These are phyloP conservation scores for Chaetodon auriga DNA, from an alignment of 2,113 vertebrate species.

Conservation along the genomic window DNA sequence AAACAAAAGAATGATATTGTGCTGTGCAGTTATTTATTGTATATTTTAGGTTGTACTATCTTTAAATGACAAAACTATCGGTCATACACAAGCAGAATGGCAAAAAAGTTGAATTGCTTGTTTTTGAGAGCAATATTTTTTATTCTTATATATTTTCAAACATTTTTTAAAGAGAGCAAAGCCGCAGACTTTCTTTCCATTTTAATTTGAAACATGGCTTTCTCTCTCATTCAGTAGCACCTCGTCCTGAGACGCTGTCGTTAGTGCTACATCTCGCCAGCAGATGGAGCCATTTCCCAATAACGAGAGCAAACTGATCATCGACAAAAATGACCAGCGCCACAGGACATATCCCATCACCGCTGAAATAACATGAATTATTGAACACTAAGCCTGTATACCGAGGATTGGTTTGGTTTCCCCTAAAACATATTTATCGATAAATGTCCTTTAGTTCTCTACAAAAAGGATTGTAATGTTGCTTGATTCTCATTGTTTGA, in stretches of 20 bases:
- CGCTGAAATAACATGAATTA: neutral
- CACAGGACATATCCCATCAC: neutral
- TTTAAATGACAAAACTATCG: no score
- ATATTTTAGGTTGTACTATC: no score
- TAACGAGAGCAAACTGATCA: neutral
- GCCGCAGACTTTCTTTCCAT: no score
- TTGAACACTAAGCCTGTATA: neutral
- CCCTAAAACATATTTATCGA: neutral
- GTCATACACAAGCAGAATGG: no score
- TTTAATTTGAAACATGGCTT: no score
- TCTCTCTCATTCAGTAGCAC: neutral
- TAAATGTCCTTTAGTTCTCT: neutral
- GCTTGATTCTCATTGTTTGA: neutral
- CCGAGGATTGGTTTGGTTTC: neutral
- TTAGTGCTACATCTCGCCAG: constrained; percentile 28
- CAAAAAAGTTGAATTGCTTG: no score
- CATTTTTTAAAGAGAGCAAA: no score
- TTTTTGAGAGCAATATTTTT: no score
- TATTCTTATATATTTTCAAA: no score
- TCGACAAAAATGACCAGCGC: neutral
- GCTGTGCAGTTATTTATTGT: no score
- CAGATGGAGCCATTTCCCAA: constrained; percentile 55
- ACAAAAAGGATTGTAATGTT: no score
- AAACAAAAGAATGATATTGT: no score
- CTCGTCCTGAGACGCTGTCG: neutral